Evolutionary conservation across 1,140 invertebrate species (phyloP).

Genomic region (Lerema accius): DNA sequence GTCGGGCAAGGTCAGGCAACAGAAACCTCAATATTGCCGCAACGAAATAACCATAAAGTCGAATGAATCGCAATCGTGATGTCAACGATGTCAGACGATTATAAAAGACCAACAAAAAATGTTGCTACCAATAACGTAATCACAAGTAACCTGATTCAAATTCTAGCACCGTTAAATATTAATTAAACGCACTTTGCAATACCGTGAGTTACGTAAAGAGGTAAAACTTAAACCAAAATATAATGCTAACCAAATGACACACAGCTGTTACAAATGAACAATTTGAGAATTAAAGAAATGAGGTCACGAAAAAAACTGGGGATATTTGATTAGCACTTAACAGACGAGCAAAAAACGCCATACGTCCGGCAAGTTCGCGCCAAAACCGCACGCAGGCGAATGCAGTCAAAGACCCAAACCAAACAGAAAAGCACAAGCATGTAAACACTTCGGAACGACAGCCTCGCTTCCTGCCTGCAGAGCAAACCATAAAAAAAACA

Average conservation of each 20-base stretch:
- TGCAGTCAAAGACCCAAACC: conserved; percentile 67
- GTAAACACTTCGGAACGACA: conserved; percentile 69
- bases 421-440: conserved; percentile 67
- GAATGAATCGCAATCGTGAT: conserved; percentile 12
- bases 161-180: conserved; percentile 20
- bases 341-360: conserved; percentile 52
- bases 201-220: not conserved
- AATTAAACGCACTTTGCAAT: conserved; percentile 14
- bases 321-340: conserved; percentile 71
- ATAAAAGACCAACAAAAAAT: conserved; percentile 9
- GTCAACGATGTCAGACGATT: conserved; percentile 14
- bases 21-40: conserved; percentile 15
- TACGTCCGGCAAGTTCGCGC: conserved; percentile 62
- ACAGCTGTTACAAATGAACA: conserved; percentile 35
- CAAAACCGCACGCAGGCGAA: conserved; percentile 64
- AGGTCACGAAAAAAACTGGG: conserved; percentile 42
- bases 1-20: conserved; percentile 20
- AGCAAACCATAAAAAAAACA: conserved; percentile 44
- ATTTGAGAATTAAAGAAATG: conserved; percentile 41
- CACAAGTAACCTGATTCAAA: conserved; percentile 2
- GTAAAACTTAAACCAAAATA: not conserved
- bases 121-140: not conserved
- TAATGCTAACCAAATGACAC: conserved; percentile 11
- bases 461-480: conserved; percentile 52
- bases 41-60: conserved; percentile 19